A percentile compares a stretch with the other conserved stretches of the same genome.
These are phyloP conservation scores for Epinephelus moara DNA, from an alignment of 2,113 vertebrate species.

Conservation along the genomic window DNA sequence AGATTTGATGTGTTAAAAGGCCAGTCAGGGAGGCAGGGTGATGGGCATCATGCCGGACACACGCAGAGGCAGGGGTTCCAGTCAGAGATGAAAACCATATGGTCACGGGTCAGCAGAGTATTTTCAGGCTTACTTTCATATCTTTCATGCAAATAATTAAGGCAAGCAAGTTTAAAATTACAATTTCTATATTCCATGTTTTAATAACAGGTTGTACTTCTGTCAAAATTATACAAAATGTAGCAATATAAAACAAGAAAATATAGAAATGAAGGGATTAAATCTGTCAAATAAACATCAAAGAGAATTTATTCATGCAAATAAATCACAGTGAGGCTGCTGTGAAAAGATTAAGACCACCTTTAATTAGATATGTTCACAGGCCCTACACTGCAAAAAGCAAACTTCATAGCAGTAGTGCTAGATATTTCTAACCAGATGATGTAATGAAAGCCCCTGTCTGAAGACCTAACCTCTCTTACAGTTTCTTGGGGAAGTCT, in stretches of 20 bases:
- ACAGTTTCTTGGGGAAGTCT: not conserved
- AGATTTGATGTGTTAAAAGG: slow-evolving; percentile 68
- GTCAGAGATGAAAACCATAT: slow-evolving; percentile 37
- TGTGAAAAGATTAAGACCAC: not conserved
- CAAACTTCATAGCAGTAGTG: not conserved
- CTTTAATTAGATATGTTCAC: slow-evolving; percentile 14
- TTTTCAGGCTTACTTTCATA: not conserved
- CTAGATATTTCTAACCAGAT: not conserved
- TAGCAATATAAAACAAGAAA: not conserved
- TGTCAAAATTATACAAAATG: not conserved
- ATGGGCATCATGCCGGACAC: slow-evolving; percentile 30
- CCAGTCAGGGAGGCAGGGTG: slow-evolving; percentile 14
- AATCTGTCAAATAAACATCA: not conserved
- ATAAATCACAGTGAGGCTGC: not conserved
- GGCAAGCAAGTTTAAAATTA: not conserved
- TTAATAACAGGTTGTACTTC: not conserved
- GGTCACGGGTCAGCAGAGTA: slow-evolving; percentile 1
- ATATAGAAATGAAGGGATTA: not conserved
- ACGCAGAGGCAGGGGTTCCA: slow-evolving; percentile 30
- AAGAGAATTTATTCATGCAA: not conserved
- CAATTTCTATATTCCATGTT: not conserved
- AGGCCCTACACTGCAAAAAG: not conserved
- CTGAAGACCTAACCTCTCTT: not conserved
- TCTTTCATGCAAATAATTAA: not conserved
- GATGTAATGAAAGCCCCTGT: not conserved